Percentiles rank a stretch among this genome's conserved stretches.
Evolutionary conservation across 2,888 invertebrate species (phyloP).

Genomic region (Apocheima hispidaria): DNA sequence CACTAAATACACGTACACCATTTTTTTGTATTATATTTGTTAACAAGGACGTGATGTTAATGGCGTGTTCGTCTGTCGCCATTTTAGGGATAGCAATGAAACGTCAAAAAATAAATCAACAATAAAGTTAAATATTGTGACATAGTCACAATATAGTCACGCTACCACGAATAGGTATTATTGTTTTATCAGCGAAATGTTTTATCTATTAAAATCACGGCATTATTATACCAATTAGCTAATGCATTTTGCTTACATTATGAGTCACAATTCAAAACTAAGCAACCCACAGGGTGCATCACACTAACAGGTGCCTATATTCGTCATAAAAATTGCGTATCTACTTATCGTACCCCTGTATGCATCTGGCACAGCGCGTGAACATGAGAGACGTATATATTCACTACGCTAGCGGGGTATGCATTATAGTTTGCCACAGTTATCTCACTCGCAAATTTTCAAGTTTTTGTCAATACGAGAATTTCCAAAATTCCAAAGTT

Average conservation of each 20-base stretch:
- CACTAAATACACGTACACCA: conserved; percentile 51
- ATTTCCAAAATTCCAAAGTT: too few relatives aligned
- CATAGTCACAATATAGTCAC: neutral
- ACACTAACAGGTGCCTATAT: too few relatives aligned
- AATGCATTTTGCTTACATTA: neutral
- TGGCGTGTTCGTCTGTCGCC: conserved; percentile 19
- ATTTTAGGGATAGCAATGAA: conserved; percentile 20
- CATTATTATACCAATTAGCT: conserved; percentile 2
- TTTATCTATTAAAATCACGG: neutral
- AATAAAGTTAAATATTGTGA: neutral
- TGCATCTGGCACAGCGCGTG: too few relatives aligned
- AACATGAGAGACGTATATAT: too few relatives aligned
- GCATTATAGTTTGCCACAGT: too few relatives aligned
- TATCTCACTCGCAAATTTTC: too few relatives aligned
- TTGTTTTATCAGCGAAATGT: too few relatives aligned
- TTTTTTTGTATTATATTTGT: conserved; percentile 10
- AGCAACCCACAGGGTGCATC: neutral
- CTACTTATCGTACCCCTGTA: too few relatives aligned
- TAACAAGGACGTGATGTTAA: neutral
- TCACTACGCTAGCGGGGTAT: too few relatives aligned
- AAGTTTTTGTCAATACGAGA: too few relatives aligned
- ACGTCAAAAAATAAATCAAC: neutral
- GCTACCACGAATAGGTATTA: neutral
- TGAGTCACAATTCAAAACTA: neutral
- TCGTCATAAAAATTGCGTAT: too few relatives aligned